A percentile compares a stretch with the other conserved stretches of the same genome.
These are phyloP conservation scores for Thecophora atra DNA, from an alignment of 2,888 invertebrate species.

Conservation along the genomic window DNA sequence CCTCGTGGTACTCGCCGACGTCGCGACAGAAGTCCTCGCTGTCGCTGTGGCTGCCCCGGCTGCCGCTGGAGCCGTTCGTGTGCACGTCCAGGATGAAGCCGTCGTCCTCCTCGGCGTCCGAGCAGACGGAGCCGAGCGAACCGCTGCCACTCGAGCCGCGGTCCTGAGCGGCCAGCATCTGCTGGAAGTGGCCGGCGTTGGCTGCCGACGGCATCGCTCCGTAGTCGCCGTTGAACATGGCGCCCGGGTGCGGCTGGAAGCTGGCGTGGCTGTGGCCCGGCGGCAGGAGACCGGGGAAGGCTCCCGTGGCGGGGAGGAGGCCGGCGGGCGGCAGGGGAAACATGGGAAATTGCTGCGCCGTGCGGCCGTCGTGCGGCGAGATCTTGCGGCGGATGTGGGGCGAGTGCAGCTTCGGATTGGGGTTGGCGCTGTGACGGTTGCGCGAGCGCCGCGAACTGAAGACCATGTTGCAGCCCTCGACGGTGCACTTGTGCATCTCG, in stretches of 20 bases:
- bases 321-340: conserved; percentile 71
- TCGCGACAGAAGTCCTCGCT: conserved; percentile 53
- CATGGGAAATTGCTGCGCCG: conserved; percentile 77
- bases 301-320: conserved; percentile 68
- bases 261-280: conserved; percentile 38
- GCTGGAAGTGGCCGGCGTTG: conserved; percentile 41
- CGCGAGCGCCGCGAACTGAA: conserved; percentile 94
- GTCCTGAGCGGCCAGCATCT: conserved; percentile 51
- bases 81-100: conserved; percentile 54
- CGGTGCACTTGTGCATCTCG: conserved; percentile 99
- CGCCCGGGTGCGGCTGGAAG: conserved; percentile 47
- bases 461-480: conserved; percentile 98
- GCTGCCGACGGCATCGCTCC: conserved; percentile 34
- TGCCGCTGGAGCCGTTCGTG: conserved; percentile 53
- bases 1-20: conserved; percentile 42
- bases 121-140: conserved; percentile 40
- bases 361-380: conserved; percentile 91
- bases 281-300: conserved; percentile 69
- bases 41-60: conserved; percentile 58
- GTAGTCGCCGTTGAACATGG: conserved; percentile 52
- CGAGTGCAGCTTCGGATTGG: conserved; percentile 95
- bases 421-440: conserved; percentile 96
- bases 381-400: conserved; percentile 93
- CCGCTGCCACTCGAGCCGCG: conserved; percentile 38
- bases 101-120: conserved; percentile 52